phyloP scores from a whole-genome alignment of 2,113 vertebrate genomes.

The Bucco capensis region DNA sequence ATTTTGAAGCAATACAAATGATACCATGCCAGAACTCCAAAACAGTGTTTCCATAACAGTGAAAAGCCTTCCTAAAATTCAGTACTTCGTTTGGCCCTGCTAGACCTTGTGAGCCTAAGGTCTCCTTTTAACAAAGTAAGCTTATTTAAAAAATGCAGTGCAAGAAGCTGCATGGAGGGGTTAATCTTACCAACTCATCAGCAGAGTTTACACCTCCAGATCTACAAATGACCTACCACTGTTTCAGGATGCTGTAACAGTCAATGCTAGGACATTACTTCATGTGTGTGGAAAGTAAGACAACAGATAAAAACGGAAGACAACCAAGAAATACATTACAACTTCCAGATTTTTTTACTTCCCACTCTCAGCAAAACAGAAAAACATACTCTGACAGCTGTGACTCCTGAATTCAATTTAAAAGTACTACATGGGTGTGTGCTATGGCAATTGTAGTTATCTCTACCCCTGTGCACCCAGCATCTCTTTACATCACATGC shows the following conservation, averaged over 20 bases:
- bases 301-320: not conserved
- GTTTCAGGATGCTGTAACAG: not conserved
- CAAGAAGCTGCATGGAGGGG: not conserved
- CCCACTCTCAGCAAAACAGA: not conserved
- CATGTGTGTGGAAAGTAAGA: not conserved
- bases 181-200: not conserved
- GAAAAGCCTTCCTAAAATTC: not conserved
- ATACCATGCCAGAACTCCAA: not conserved
- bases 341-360: not conserved
- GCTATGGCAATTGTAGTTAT: not conserved
- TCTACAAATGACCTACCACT: not conserved
- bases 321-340: not conserved
- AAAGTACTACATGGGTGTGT: not conserved
- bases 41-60: too few species aligned
- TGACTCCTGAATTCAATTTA: not conserved
- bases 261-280: not conserved
- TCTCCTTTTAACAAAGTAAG: not conserved
- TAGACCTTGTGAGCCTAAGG: not conserved
- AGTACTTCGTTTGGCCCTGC: not conserved
- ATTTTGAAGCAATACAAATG: not conserved
- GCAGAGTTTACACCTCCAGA: not conserved
- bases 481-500: not conserved
- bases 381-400: not conserved
- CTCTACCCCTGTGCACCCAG: not conserved
- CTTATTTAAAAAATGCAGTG: not conserved